Conservation (phyloP, 2,797 vertebrate genomes). For the Ceryle rudis region DNA sequence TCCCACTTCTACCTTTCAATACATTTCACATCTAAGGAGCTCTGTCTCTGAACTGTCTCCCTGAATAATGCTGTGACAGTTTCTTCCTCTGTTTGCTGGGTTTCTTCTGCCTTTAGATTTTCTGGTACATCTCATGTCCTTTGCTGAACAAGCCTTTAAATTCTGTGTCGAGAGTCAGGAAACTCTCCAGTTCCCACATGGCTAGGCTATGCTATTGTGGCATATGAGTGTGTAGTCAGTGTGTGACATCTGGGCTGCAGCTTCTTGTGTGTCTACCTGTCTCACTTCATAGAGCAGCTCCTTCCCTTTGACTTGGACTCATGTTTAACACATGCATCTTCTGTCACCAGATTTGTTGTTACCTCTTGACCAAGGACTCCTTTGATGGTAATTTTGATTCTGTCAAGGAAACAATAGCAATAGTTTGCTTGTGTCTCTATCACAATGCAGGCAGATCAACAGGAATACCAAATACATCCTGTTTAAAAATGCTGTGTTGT, state of each 20-base stretch:
- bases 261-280: not conserved
- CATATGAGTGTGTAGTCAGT: rapidly evolving
- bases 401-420: not conserved
- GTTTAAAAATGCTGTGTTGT: not conserved
- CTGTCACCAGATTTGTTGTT: not conserved
- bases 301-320: not conserved
- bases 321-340: not conserved
- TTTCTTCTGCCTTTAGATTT: not conserved
- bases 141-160: not conserved
- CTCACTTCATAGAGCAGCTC: not conserved
- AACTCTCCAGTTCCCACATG: not conserved
- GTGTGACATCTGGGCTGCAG: not conserved
- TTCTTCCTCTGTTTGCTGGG: not conserved
- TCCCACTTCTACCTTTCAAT: not conserved
- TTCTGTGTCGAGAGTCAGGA: not conserved
- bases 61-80: not conserved
- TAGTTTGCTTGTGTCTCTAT: not conserved
- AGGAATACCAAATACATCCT: not conserved
- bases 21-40: not conserved
- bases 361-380: not conserved
- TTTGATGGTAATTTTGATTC: not conserved
- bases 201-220: not conserved
- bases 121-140: not conserved
- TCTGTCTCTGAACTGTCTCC: not conserved
- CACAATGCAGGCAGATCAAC: not conserved